Evolutionary conservation across 2,113 vertebrate species (phyloP).

Genomic region (Damaliscus lunatus): DNA sequence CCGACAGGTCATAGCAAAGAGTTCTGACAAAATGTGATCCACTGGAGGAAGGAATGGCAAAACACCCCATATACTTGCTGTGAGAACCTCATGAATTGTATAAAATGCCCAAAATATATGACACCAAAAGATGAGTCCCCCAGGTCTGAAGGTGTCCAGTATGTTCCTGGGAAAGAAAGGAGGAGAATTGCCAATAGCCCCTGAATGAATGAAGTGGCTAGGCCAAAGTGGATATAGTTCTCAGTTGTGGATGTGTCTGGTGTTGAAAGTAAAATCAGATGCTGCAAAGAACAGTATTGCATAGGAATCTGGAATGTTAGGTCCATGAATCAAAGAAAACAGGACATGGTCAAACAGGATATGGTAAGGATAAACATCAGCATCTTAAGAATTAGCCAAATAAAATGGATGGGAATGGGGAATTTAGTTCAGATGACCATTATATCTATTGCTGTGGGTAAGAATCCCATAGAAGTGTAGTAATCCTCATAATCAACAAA

Average conservation of each 20-base stretch:
- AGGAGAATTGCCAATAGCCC: neutral
- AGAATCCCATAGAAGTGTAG: neutral
- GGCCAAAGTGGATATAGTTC: neutral
- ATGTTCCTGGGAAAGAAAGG: neutral
- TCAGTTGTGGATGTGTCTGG: neutral
- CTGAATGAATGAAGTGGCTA: neutral
- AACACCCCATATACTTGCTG: neutral
- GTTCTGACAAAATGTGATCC: neutral
- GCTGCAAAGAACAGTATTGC: neutral
- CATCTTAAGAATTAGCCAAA: neutral
- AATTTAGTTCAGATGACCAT: neutral
- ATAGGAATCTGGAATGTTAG: neutral
- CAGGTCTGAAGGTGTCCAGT: neutral
- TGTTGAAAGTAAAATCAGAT: neutral
- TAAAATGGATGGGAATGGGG: neutral
- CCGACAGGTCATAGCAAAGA: accelerated
- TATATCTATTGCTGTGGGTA: neutral
- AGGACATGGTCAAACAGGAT: neutral
- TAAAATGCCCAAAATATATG: neutral
- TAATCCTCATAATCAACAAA: neutral
- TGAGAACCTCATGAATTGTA: neutral
- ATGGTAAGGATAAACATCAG: neutral
- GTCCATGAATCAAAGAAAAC: neutral
- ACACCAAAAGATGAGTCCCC: neutral
- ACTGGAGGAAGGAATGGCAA: neutral